Percentiles rank a stretch among this genome's conserved stretches.
phyloP scores from a whole-genome alignment of 2,797 vertebrate genomes.

The Parauchenoglanis punctatus region DNA sequence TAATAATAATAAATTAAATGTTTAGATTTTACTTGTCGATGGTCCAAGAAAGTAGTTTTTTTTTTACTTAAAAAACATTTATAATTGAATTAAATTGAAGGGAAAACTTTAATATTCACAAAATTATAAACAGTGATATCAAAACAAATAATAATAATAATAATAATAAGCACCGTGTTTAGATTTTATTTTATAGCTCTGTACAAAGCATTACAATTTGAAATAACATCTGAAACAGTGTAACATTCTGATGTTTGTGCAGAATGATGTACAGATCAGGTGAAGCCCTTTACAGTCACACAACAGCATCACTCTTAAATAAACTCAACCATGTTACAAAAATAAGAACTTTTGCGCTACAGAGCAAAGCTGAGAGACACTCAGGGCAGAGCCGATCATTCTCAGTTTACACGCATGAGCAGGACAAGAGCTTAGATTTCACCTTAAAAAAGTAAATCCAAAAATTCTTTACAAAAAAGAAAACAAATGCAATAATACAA shows the following conservation, averaged over 20 bases:
- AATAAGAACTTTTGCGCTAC: background rate
- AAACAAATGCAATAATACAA: background rate
- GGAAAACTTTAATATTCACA: background rate
- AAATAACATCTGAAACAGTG: background rate
- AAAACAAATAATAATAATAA: background rate
- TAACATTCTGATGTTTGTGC: background rate
- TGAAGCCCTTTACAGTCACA: background rate
- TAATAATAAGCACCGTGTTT: background rate
- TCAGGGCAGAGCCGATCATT: background rate
- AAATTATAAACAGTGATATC: fast-evolving
- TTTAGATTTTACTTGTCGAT: background rate
- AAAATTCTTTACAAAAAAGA: background rate
- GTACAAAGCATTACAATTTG: background rate
- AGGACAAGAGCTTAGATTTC: background rate
- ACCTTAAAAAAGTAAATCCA: background rate
- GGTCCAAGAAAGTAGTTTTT: background rate
- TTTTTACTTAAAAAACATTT: background rate
- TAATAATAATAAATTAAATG: background rate
- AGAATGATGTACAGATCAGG: background rate
- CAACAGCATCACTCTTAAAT: background rate
- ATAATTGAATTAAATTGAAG: background rate
- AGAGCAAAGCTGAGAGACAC: background rate
- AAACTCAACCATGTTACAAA: background rate
- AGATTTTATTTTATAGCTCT: background rate
- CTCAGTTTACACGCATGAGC: background rate